phyloP scores from a whole-genome alignment of 2,797 vertebrate genomes.

The Setipinna tenuifilis region DNA sequence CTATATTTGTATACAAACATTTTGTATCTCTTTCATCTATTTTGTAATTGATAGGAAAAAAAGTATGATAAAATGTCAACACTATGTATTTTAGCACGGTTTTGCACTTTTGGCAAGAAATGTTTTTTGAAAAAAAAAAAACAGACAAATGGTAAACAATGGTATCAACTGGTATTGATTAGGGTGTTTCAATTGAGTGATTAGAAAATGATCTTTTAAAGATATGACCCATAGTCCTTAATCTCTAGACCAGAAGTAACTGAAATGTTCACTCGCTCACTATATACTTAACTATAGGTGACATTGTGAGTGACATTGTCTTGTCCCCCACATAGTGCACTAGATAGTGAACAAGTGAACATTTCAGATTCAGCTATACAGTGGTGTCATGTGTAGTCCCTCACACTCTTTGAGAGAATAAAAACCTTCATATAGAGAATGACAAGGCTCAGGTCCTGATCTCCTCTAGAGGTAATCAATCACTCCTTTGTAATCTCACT shows the following conservation, averaged over 20 bases:
- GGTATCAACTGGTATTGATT: neutral
- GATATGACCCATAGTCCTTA: neutral
- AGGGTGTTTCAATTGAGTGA: neutral
- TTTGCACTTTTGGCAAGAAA: constrained; percentile 24
- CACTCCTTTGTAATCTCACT: neutral
- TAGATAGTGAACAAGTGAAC: too few relatives aligned
- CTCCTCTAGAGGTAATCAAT: neutral
- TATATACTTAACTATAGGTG: too few relatives aligned
- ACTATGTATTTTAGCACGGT: neutral
- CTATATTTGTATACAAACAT: constrained; percentile 14
- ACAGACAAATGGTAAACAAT: neutral
- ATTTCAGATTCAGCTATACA: too few relatives aligned
- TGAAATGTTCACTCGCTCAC: neutral
- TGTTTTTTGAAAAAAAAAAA: neutral
- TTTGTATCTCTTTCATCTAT: constrained; percentile 10
- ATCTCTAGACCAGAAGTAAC: neutral
- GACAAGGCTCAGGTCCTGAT: neutral
- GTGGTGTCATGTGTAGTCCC: neutral
- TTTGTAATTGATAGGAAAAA: constrained; percentile 8
- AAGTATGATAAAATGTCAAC: neutral
- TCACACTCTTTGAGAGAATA: neutral
- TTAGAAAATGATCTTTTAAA: neutral
- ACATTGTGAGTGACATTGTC: too few relatives aligned
- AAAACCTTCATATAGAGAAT: neutral
- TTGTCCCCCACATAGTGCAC: too few relatives aligned